Evolutionary conservation across 2,113 vertebrate species (phyloP), one percentile per base, ranked within the genome.

Genomic region (Peromyscus californicus): DNA sequence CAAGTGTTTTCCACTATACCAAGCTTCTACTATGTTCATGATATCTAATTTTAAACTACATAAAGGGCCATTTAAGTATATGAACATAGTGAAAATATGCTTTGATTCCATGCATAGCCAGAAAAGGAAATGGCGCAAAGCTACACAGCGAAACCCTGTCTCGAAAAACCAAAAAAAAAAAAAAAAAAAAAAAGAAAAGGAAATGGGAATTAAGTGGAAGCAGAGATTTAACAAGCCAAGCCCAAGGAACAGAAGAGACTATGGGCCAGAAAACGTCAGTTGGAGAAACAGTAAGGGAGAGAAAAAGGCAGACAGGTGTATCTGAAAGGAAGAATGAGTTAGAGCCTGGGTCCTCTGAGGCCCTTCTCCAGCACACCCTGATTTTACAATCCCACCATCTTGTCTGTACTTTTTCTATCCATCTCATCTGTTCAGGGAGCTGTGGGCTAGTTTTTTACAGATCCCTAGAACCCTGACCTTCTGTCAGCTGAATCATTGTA

Each of bases 401-500:
- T 42, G 48, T 51, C 78, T 74, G 9, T 2, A 16, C 61, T 70
- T 93, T 33, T 16, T 33, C 24, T 29, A 36, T 36, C n/a, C 4
- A 45, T 36, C 51, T 33, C 48, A 63, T 39, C 31, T 51, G 7
- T n/a, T 36, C 24, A n/a, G 36, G 79, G 51, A 75, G 45, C 76
- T 22, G 6, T n/a, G 9, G 45, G 19, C 75, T 90, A 79, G 4
- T 79, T 83, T 92, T 92, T 75, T 80, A 90, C 72, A 79, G 75
- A 51, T 84, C 65, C 70, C 75, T 51, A 63, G 91, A 92, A 89
- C 57, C 17, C 48, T 63, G 33, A 88, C 88, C 26, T 93, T 65
- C 95, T 75, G 90, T 76, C 70, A 39, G 74, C 70, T 57, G 45
- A 75, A 76, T 92, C 89, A 70, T 21, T 33, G 19, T 83, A 93